A percentile compares a stretch with the other conserved stretches of the same genome.
Evolutionary conservation across 92 coral and sea anemone species (phyloP).

Genomic region (Heliopora coerulea): DNA sequence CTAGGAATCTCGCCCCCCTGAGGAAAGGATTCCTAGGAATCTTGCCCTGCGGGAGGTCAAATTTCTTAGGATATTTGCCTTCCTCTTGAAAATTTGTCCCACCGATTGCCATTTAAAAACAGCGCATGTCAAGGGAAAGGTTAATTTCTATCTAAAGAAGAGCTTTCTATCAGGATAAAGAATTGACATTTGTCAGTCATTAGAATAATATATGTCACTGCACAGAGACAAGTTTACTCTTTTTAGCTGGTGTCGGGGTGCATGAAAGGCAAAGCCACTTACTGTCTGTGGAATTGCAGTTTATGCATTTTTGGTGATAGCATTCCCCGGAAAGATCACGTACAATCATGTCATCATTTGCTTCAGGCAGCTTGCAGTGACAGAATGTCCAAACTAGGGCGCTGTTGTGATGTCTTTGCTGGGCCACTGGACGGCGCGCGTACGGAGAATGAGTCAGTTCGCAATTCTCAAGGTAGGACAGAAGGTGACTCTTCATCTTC

Average conservation of each 20-base stretch:
- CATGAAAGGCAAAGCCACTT: conserved; percentile 16
- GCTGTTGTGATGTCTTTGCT: conserved; percentile 11
- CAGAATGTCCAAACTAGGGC: conserved; percentile 13
- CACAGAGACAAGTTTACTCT: not conserved
- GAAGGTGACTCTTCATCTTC: conserved; percentile 3
- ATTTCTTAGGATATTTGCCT: conserved; percentile 2
- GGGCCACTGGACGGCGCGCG: not conserved
- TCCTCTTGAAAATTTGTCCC: not conserved
- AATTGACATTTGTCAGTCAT: not conserved
- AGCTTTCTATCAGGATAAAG: too few relatives aligned
- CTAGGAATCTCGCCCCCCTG: not conserved
- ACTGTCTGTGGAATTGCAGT: not conserved
- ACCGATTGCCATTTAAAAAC: not conserved
- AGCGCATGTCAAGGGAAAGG: not conserved
- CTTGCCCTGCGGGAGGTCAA: not conserved
- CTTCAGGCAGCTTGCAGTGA: conserved; percentile 23
- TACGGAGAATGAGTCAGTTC: conserved; percentile 13
- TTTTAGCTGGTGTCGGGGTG: not conserved
- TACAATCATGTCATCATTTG: conserved; percentile 11
- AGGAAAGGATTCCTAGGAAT: too few relatives aligned
- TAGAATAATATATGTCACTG: too few relatives aligned
- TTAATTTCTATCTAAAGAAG: too few relatives aligned
- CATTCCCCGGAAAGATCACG: conserved; percentile 30
- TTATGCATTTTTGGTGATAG: conserved; percentile 10
- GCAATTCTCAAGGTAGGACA: conserved; percentile 4